Base-by-base conservation (phyloP, 2,797 vertebrate genomes). In the Erpetoichthys calabaricus region DNA sequence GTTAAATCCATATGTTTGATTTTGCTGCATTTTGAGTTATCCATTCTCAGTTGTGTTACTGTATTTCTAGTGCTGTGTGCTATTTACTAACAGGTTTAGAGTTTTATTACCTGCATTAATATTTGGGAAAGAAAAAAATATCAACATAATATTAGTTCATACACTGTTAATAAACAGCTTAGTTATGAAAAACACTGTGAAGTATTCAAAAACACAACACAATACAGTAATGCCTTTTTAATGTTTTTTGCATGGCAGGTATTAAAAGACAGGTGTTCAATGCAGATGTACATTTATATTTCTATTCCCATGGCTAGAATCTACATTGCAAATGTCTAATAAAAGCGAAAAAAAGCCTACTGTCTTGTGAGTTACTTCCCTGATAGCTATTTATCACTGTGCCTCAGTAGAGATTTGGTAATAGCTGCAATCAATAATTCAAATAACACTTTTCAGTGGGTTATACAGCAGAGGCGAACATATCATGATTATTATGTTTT, bases 341-440 rank as follows among this genome's bases (percentile, higher is more conserved):
- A 70, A 68, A 70, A 66, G 71, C 64, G 2, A 56, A 63, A 53
- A 43, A 65, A 67, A 57, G n/a, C 3, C 53, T 54, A 42, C 50
- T 43, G 59, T 63, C 60, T 51, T 55, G 55, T 5, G 58, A 61
- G 25, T 60, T 62, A 8, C 56, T 73, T 44, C 46, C 57, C 5
- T 64, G 56, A 59, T 56, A 59, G 59, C 62, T 55, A 65, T 68
- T 57, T 59, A 49, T 63, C 65, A 55, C 44, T 56, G 51, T 55
- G 42, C 71, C 62, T 71, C 61, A 60, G 62, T 59, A 58, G 45
- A 58, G 54, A 61, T 58, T 63, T 45, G 45, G 51, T 66, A 75
- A 76, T 66, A 68, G 62, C 58, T 57, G 62, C 68, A 66, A 78
- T 72, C 68, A 70, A 69, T 79, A 80, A 76, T 65, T 63, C 64